Evolutionary conservation across 2,888 invertebrate species (phyloP), one percentile per base, ranked within the genome.

Genomic region (Chrysolina haemoptera): DNA sequence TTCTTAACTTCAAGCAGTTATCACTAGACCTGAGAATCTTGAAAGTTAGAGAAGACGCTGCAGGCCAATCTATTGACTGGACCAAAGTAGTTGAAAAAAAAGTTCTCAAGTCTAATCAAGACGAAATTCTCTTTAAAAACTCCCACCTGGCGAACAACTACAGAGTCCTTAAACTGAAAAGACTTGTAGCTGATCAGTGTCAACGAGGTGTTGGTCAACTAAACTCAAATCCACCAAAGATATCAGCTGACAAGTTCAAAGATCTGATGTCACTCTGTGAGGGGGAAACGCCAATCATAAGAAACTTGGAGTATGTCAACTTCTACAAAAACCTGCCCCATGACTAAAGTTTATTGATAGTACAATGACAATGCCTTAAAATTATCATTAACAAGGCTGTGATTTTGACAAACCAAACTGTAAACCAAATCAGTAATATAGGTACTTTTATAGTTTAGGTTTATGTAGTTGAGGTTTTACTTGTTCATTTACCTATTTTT

Each of bases 1-100:
- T 73, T 63, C 68, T 68, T 12, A 63, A 73, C 41, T 74, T 71
- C 40, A 74, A 74, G 46, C 62, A n/a, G 35, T 22, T 74, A 35
- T 65, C 66, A n/a, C 40, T 62, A 74, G 43, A 70, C 8, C 55
- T 70, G 14, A 50, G 71, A 41, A 66, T 71, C 65, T 64, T 62
- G 6, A 27, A 20, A 20, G 59, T 59, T 59, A 27, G 27, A 27
- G 27, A 27, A 27, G 27, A 27, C 27, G 5, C 27, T 27, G 27
- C 27, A 27, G 27, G 27, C 27, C 27, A 27, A 27, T 27, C 27
- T 27, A 27, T 27, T 27, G 27, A 27, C 27, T 27, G 27, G 27
- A 27, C 27, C 27, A 27, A 27, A 27, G 27, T 27, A 27, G 27
- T 27, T 27, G 27, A 27, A 27, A 27, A 3, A 27, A 27, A 27